A percentile compares a stretch with the other conserved stretches of the same genome.
Conservation (phyloP, 2,888 invertebrate genomes). For the Rhamnusium bicolor region DNA sequence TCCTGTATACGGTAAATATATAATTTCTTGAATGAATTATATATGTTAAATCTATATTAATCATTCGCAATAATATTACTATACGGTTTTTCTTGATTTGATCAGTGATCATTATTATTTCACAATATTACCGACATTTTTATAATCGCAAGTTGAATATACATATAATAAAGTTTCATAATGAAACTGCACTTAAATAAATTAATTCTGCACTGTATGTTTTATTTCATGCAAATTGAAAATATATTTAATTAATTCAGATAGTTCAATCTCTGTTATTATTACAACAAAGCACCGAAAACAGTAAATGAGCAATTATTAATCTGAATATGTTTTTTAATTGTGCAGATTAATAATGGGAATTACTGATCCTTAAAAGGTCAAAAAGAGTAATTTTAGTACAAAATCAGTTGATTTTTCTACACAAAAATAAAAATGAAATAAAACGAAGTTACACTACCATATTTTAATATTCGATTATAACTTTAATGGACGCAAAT, state of each 20-base stretch:
- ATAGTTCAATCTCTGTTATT: background rate
- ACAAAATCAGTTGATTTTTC: background rate
- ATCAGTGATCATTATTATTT: too few species aligned
- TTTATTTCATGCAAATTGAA: background rate
- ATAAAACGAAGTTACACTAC: background rate
- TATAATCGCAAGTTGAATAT: too few species aligned
- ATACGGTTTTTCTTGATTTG: too few species aligned
- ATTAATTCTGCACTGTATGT: background rate
- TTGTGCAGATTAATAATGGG: background rate
- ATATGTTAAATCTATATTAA: too few species aligned
- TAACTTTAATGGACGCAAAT: too few species aligned
- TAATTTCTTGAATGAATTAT: too few species aligned
- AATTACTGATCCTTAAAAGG: background rate
- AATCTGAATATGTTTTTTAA: background rate
- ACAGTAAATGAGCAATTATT: conserved; percentile 1
- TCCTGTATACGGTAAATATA: too few species aligned
- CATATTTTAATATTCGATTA: background rate
- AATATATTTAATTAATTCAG: conserved; percentile 5
- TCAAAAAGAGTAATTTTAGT: background rate
- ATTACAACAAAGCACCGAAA: background rate
- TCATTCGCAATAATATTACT: too few species aligned
- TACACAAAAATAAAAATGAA: background rate
- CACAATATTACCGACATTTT: too few species aligned
- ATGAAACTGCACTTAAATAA: too few species aligned
- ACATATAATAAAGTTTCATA: too few species aligned